phyloP scores from a whole-genome alignment of 2,888 invertebrate species.

The Agrotis exclamationis region DNA sequence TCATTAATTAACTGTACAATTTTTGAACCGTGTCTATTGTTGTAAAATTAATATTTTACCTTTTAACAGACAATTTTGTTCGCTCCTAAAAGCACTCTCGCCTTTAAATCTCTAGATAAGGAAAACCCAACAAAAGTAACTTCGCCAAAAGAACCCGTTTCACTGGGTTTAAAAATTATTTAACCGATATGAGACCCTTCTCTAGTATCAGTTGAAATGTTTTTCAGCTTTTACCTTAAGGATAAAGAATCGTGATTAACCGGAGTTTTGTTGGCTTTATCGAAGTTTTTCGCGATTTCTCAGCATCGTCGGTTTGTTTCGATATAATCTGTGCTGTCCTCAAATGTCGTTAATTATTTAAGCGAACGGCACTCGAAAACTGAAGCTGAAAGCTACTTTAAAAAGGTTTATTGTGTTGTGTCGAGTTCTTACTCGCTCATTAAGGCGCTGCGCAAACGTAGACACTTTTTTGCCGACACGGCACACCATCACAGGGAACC shows the following conservation, averaged over 20 bases:
- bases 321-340: neutral
- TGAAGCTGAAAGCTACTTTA: neutral
- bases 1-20: too few species aligned
- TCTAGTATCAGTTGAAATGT: slow-evolving; percentile 40
- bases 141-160: slow-evolving; percentile 24
- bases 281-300: slow-evolving; percentile 28
- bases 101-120: slow-evolving; percentile 6
- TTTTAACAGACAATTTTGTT: neutral
- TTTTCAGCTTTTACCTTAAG: slow-evolving; percentile 46
- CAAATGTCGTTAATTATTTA: neutral
- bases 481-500: too few species aligned
- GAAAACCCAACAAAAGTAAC: slow-evolving; percentile 15
- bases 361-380: neutral
- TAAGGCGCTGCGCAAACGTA: too few species aligned
- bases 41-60: neutral
- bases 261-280: slow-evolving; percentile 18
- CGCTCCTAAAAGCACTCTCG: neutral
- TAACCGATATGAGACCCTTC: too few species aligned
- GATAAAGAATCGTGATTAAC: slow-evolving; percentile 47
- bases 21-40: too few species aligned
- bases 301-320: slow-evolving; percentile 1
- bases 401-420: too few species aligned
- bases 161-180: slow-evolving; percentile 30
- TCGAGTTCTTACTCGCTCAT: too few species aligned
- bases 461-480: too few species aligned